A percentile compares a stretch with the other conserved stretches of the same genome.
Conservation (phyloP, 2,113 vertebrate genomes). For the Pteropus alecto region DNA sequence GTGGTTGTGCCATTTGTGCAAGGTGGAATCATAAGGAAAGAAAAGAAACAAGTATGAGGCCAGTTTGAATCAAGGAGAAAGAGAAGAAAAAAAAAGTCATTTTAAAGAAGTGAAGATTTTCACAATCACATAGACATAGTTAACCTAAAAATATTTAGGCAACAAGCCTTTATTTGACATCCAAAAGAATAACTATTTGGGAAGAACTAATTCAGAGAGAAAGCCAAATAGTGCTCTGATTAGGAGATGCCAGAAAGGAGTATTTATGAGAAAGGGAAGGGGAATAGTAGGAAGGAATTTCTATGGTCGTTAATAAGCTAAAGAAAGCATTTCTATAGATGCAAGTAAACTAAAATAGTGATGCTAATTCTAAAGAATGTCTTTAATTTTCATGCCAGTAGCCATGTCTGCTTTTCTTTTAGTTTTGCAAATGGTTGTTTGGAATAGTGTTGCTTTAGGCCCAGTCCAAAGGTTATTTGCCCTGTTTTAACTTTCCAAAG, state of each 20-base stretch:
- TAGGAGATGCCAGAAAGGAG: background rate
- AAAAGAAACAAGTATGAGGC: no score
- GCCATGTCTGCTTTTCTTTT: background rate
- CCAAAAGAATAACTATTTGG: background rate
- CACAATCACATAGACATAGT: background rate
- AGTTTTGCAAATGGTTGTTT: background rate
- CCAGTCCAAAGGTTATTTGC: background rate
- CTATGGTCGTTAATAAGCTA: background rate
- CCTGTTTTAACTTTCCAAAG: background rate
- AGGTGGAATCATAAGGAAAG: no score
- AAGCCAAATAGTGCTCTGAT: background rate
- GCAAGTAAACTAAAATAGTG: background rate
- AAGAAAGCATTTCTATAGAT: background rate
- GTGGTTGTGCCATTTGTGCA: no score
- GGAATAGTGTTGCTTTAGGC: background rate
- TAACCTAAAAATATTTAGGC: background rate
- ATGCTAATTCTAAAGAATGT: background rate
- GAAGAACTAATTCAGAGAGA: background rate
- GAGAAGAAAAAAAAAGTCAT: no score
- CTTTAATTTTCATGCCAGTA: background rate
- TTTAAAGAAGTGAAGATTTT: no score
- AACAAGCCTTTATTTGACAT: background rate
- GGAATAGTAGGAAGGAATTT: background rate
- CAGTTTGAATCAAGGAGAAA: no score
- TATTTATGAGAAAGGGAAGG: background rate